phyloP scores from a whole-genome alignment of 1,140 invertebrate genomes.

The Eupristina koningsbergeri region DNA sequence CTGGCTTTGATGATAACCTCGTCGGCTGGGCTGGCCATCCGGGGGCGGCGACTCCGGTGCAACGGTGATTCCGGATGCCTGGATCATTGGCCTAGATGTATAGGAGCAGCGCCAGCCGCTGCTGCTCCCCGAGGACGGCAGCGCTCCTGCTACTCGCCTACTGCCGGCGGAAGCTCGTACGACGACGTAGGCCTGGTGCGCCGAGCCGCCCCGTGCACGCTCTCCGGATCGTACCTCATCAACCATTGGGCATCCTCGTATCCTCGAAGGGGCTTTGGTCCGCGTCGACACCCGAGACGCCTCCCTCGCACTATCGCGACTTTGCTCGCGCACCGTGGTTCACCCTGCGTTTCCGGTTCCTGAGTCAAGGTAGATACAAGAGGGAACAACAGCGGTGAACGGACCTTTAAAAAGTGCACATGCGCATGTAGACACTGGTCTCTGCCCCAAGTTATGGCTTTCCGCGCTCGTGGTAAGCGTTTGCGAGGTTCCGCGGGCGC shows the following conservation, averaged over 20 bases:
- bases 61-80: constrained; percentile 18
- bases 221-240: constrained; percentile 60
- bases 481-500: too few species aligned
- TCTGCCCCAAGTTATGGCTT: background rate
- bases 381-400: background rate
- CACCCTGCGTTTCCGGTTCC: background rate
- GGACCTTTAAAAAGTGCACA: constrained; percentile 13
- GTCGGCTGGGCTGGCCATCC: constrained; percentile 8
- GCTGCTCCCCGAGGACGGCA: constrained; percentile 10
- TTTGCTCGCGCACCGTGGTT: background rate
- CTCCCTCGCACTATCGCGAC: background rate
- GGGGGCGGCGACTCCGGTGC: constrained; percentile 38
- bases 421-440: background rate
- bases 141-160: constrained; percentile 24
- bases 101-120: constrained; percentile 16
- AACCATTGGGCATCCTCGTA: constrained; percentile 71
- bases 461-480: background rate
- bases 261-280: constrained; percentile 38
- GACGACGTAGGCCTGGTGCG: constrained; percentile 61
- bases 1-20: background rate
- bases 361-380: background rate
- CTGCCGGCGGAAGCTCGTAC: constrained; percentile 37
- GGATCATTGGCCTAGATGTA: constrained; percentile 21
- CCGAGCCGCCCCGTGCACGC: constrained; percentile 68
- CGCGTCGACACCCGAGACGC: constrained; percentile 22